Base-by-base conservation (phyloP, 2,888 invertebrate species). In the Adelognathus sp. region DNA sequence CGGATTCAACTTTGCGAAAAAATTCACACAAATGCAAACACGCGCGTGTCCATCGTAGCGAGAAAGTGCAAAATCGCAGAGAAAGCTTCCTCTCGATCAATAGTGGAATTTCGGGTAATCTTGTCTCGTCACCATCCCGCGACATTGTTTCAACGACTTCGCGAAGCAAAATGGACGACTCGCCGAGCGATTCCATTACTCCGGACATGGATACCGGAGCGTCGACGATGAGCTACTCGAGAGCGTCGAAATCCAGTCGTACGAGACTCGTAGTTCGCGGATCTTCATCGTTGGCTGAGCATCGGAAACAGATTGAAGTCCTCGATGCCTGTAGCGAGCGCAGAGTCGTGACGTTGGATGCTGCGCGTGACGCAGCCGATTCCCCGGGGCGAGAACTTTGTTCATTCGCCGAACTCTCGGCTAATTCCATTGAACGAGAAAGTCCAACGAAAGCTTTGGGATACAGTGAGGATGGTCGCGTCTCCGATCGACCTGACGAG, bases 241-340 rank as follows among this genome's bases (percentile, higher is more conserved):
- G 58, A 5, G 39, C 61, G 39, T 67, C 33, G 7, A 31, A 27
- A 14, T 21, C 70, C 2, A 44, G 66, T 31, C 5, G n/a, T 4
- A 41, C 21, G 18, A 39, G 39, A 52, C 6, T 44, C 6, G 27
- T 46, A 24, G 61, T 75, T 16, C 39, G 52, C 46, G 50, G 29
- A 39, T 44, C 24, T 1, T 21, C 29, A 3, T 27, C 29, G 21
- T 33, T 66, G 9, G 14, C 3, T 33, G 44, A 1, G 7, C 16
- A 39, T 5, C 24, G 44, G 18, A 21, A 66, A 14, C 50, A 18
- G 31, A 74, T 70, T 11, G 41, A 66, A 71, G 56, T 79, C 6
- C 61, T 39, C 31, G 71, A 41, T 54, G 52, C 58, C 9, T 79
- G 63, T n/a, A 58, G 31, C 18, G 50, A 79, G 18, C 66, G 14